These are phyloP conservation scores for Acleris cristana DNA, from an alignment of 2,888 invertebrate species.

Conservation along the genomic window DNA sequence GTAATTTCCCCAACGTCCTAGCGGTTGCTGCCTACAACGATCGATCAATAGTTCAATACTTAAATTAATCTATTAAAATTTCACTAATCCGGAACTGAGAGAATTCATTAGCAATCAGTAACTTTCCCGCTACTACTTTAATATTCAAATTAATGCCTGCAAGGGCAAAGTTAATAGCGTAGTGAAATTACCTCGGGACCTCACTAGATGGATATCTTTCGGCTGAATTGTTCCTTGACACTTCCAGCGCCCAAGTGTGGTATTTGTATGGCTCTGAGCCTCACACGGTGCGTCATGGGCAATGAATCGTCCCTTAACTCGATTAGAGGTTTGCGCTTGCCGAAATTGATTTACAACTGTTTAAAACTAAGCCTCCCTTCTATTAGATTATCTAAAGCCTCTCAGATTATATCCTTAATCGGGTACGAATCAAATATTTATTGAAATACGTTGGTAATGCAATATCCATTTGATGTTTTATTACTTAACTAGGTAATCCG, in stretches of 20 bases:
- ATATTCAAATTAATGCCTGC: conserved; percentile 35
- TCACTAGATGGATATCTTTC: conserved; percentile 54
- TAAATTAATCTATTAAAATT: conserved; percentile 11
- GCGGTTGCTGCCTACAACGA: too few species aligned
- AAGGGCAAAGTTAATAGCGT: conserved; percentile 32
- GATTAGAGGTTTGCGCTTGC: conserved; percentile 55
- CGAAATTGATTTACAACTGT: conserved; percentile 72
- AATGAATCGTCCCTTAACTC: conserved; percentile 47
- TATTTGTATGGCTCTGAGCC: too few species aligned
- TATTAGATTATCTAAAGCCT: conserved; percentile 66
- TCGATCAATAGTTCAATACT: too few species aligned
- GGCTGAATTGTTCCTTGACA: conserved; percentile 52
- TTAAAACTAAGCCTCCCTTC: conserved; percentile 65
- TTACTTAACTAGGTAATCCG: conserved; percentile 10
- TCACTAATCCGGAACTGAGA: conserved; percentile 19
- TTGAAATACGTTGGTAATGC: conserved; percentile 1
- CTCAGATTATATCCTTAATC: conserved; percentile 49
- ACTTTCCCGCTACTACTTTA: conserved; percentile 31
- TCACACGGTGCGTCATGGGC: too few species aligned
- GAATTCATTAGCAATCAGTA: conserved; percentile 28
- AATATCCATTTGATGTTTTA: neutral
- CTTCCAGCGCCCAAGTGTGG: too few species aligned
- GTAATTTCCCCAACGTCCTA: too few species aligned
- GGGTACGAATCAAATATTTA: conserved; percentile 21
- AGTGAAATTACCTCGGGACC: conserved; percentile 47